Conservation (phyloP, 2,113 vertebrate genomes). For the Catharus bicknelli region DNA sequence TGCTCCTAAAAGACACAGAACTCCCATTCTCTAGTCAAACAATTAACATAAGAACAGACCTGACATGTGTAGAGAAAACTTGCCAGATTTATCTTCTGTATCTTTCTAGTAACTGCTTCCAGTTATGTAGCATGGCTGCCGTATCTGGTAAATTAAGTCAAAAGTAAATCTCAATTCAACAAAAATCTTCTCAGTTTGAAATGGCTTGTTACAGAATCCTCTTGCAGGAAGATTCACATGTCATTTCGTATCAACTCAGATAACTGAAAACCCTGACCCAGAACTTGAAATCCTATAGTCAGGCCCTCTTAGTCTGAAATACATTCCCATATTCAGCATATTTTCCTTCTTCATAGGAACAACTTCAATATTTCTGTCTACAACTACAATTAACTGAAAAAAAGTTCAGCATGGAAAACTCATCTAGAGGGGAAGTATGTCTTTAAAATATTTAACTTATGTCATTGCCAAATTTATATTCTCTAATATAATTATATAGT, state of each 20-base stretch:
- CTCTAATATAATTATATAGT: neutral
- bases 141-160: neutral
- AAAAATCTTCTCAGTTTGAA: neutral
- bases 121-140: neutral
- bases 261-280: neutral
- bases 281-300: neutral
- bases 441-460: neutral
- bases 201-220: neutral
- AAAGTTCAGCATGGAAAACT: slow-evolving; percentile 22
- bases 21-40: neutral
- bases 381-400: slow-evolving; percentile 42
- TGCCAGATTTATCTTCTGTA: slow-evolving; percentile 13
- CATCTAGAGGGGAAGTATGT: neutral
- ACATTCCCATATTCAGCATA: neutral
- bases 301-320: neutral
- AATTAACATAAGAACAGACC: neutral
- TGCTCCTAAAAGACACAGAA: neutral
- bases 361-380: slow-evolving; percentile 6
- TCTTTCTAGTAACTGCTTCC: slow-evolving; percentile 25
- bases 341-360: slow-evolving; percentile 13
- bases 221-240: neutral
- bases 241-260: neutral
- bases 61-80: slow-evolving; percentile 5
- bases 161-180: neutral
- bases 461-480: neutral